Conservation (phyloP, 2,113 vertebrate genomes). For the Pedionomus torquatus region DNA sequence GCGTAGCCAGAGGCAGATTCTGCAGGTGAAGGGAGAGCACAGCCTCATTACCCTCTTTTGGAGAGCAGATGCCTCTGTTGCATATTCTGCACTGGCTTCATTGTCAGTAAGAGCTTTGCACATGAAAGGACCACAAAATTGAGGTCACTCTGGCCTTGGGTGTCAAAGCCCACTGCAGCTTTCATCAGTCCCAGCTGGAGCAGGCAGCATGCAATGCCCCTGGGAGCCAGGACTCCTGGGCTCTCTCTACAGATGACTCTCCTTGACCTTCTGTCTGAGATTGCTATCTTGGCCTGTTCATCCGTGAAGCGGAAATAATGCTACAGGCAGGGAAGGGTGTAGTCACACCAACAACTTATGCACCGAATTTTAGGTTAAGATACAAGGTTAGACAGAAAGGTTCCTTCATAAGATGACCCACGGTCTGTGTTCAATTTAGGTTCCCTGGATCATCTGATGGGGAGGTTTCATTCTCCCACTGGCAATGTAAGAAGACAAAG, state of each 20-base stretch:
- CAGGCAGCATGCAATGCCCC: background rate
- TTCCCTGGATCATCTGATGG: background rate
- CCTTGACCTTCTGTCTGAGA: slow-evolving; percentile 36
- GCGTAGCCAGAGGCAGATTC: background rate
- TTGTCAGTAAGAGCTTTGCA: slow-evolving; percentile 20
- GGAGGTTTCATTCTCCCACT: background rate
- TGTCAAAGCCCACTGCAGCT: slow-evolving; percentile 36
- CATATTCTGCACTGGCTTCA: background rate
- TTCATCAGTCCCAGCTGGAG: slow-evolving; percentile 13
- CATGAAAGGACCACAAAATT: slow-evolving; percentile 30
- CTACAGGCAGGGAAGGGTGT: background rate
- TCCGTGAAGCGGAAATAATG: slow-evolving; percentile 42
- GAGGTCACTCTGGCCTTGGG: background rate
- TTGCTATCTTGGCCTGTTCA: slow-evolving; percentile 15
- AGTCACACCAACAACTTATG: background rate
- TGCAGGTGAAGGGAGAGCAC: background rate
- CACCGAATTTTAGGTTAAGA: slow-evolving; percentile 42
- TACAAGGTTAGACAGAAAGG: slow-evolving; percentile 1
- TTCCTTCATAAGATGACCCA: background rate
- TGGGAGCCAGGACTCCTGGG: background rate
- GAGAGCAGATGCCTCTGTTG: background rate
- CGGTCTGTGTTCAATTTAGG: background rate
- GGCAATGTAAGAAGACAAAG: background rate
- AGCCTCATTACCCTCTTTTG: background rate
- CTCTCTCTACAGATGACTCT: slow-evolving; percentile 1